Conservation (phyloP, 2,113 vertebrate species). For the Sigmodon hispidus region DNA sequence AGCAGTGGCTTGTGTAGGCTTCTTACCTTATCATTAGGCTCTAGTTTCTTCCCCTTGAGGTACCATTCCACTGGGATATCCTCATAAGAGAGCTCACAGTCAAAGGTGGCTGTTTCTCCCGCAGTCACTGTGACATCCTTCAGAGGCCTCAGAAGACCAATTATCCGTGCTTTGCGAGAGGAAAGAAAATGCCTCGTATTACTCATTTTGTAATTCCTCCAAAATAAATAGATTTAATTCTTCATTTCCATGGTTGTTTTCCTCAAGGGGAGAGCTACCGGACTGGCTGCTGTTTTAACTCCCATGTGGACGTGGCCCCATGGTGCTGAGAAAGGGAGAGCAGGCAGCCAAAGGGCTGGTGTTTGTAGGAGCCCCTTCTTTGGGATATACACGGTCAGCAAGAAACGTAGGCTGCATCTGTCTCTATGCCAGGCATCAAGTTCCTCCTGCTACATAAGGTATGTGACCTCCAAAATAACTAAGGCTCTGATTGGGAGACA, state of each 20-base stretch:
- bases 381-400: conserved; percentile 89
- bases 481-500: conserved; percentile 88
- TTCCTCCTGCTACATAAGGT: conserved; percentile 91
- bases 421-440: conserved; percentile 87
- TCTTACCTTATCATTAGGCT: conserved; percentile 95
- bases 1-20: background rate
- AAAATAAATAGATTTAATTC: conserved; percentile 81
- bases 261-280: conserved; percentile 84
- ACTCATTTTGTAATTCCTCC: conserved; percentile 82
- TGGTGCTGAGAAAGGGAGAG: conserved; percentile 77
- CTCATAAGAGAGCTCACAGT: conserved; percentile 97
- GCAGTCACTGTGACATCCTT: conserved; percentile 96
- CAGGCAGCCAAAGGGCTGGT: conserved; percentile 80
- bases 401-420: conserved; percentile 86
- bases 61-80: conserved; percentile 97
- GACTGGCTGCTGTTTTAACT: conserved; percentile 81
- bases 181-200: conserved; percentile 90
- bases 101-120: conserved; percentile 96
- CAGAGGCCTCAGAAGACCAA: conserved; percentile 91
- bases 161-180: conserved; percentile 94
- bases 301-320: conserved; percentile 74
- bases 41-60: conserved; percentile 93
- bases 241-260: conserved; percentile 87
- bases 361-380: conserved; percentile 88
- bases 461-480: conserved; percentile 95